Evolutionary conservation across 2,888 invertebrate genomes (phyloP).

Genomic region (Mesochorus sp.): DNA sequence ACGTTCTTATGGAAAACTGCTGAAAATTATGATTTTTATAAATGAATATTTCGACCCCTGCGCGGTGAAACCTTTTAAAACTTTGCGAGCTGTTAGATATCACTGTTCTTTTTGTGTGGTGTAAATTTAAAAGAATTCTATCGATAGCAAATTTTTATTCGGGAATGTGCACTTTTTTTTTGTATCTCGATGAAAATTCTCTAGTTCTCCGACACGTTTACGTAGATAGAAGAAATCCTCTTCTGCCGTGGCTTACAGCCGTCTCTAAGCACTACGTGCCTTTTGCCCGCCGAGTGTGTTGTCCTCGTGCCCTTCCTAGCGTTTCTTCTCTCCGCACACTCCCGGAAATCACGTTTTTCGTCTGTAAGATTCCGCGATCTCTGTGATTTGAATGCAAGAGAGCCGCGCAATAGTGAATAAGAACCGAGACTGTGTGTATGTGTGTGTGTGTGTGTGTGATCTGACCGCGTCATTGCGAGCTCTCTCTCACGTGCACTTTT

Average conservation of each 20-base stretch:
- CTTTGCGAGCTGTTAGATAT: too few species aligned
- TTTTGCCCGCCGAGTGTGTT: constrained; percentile 25
- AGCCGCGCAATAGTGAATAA: constrained; percentile 38
- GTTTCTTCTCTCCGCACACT: constrained; percentile 32
- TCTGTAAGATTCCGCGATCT: constrained; percentile 68
- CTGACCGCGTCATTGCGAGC: neutral
- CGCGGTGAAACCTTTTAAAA: too few species aligned
- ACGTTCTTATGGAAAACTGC: too few species aligned
- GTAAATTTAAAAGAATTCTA: too few species aligned
- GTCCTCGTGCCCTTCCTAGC: constrained; percentile 37
- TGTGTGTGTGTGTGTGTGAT: too few species aligned
- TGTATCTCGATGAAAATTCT: constrained; percentile 10
- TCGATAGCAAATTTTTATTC: too few species aligned
- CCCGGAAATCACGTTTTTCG: constrained; percentile 70
- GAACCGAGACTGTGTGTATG: constrained; percentile 7
- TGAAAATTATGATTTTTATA: too few species aligned
- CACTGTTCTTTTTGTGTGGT: too few species aligned
- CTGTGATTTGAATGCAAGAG: constrained; percentile 71
- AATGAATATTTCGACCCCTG: too few species aligned
- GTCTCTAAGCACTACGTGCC: constrained; percentile 49
- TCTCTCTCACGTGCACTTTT: constrained; percentile 45
- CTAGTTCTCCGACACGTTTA: constrained; percentile 58
- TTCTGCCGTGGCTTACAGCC: constrained; percentile 24
- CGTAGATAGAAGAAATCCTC: constrained; percentile 60
- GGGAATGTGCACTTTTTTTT: constrained; percentile 29